Evolutionary conservation across 2,888 invertebrate genomes (phyloP), one percentile per base, ranked within the genome.

Genomic region (Eurytoma adleriae): DNA sequence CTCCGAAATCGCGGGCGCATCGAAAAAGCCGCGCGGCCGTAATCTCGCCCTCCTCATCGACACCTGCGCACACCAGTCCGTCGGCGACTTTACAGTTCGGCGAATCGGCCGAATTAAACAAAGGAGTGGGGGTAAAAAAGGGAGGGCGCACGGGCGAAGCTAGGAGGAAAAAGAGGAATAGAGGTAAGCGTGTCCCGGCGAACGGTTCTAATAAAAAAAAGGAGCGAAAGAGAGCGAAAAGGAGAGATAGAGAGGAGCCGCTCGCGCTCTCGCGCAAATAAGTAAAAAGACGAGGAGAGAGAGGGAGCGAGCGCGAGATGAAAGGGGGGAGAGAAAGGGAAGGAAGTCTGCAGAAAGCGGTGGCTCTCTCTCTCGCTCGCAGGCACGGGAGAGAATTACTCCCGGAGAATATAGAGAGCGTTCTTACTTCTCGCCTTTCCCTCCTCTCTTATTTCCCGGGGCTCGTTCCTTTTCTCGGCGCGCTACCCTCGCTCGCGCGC

Each of bases 371-470:
- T 50, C 52, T 40, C 40, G 80, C 81, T 76, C 78, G 83, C 82
- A 78, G 78, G 82, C 68, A 56, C 70, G 67, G 77, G 74, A 73
- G 79, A 74, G 74, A 79, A 74, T 79, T 79, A 79, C 79, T 79
- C 74, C 69, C 79, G 73, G 69, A 69, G 79, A 79, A 79, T 79
- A 74, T 79, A 79, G 79, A 79, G 79, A 79, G 70, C 79, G 70
- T 75, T 71, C 81, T 61, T 67, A 71, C 70, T 82, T 76, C 78
- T 71, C 81, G 78, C 74, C 68, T 68, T 77, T 81, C 69, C 78
- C 69, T 80, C 75, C 74, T 82, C 78, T 75, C 81, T 75, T 78
- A 78, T 80, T 80, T 79, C 73, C 76, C 77, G 68, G 76, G 78
- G 79, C 67, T 80, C 80, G 75, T 69, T 70, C 79, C 69, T 68